Evolutionary conservation across 2,113 vertebrate species (phyloP), one percentile per base, ranked within the genome.

Genomic region (Urocitellus parryii): DNA sequence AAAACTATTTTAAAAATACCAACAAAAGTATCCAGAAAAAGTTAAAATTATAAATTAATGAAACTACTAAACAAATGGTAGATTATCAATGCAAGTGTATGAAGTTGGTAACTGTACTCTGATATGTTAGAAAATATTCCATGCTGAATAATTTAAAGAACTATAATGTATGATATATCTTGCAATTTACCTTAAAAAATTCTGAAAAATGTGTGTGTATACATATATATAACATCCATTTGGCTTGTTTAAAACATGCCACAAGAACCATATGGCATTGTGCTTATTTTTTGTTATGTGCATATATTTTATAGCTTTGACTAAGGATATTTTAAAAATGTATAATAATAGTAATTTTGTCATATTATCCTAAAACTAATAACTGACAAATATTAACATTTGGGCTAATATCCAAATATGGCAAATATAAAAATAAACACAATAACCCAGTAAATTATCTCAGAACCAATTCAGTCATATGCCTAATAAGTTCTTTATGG

Each of bases 61-160:
- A 89, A 93, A 58, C 11, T 90, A 83, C 18, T 93, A 39, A 92
- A 78, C 3, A 67, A 93, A 91, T 53, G 34, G n/a, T 32, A 95
- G 13, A 79, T 79, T 67, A 74, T 79, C 87, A 68, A 65, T 34
- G 11, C 77, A 92, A 81, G 94, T 70, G 67, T 76, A n/a, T 81
- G 53, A 87, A 73, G 12, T 73, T 82, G 6, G 58, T 29, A 90
- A 61, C 12, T 86, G 6, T 48, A 58, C 22, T 82, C 1, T 56
- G 90, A 82, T 39, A 91, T n/a, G 12, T 82, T 90, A 89, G 83
- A 73, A 78, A 94, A 83, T 45, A 61, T 24, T 61, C 34, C 48
- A 90, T 6, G 42, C 3, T 87, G n/a, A 70, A 53, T 68, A 73
- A 73, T 76, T 83, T 88, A 94, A 67, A 91, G 17, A 88, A 63